Evolutionary conservation across 2,888 invertebrate genomes (phyloP).

Genomic region (Epirrita christyi): DNA sequence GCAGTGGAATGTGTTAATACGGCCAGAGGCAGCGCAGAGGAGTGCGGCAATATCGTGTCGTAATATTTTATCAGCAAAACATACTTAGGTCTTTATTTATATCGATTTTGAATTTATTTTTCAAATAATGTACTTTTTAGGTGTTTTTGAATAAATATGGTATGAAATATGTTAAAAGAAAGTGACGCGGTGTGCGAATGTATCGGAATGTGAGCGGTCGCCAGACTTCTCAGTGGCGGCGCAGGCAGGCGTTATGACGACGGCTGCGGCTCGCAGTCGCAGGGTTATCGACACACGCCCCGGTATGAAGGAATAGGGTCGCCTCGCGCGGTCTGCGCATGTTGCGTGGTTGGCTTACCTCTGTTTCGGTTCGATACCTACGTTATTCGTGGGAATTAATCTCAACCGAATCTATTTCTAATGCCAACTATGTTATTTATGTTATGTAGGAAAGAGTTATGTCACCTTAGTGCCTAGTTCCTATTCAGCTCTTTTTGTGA

Average conservation of each 20-base stretch:
- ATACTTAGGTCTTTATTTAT: slow-evolving; percentile 3
- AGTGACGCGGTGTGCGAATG: slow-evolving; percentile 63
- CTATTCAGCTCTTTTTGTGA: background rate
- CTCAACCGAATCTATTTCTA: slow-evolving; percentile 39
- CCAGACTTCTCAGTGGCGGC: slow-evolving; percentile 70
- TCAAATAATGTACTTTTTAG: slow-evolving; percentile 1
- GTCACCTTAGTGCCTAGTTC: slow-evolving; percentile 3
- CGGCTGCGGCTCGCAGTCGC: slow-evolving; percentile 43
- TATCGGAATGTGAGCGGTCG: slow-evolving; percentile 76
- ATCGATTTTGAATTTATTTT: slow-evolving; percentile 4
- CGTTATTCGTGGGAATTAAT: slow-evolving; percentile 47
- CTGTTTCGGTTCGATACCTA: slow-evolving; percentile 74
- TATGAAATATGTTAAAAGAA: slow-evolving; percentile 36
- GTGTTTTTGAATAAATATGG: slow-evolving; percentile 5
- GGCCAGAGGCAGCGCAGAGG: slow-evolving; percentile 70
- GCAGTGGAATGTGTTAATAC: slow-evolving; percentile 75
- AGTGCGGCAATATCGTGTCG: slow-evolving; percentile 46
- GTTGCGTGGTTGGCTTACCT: slow-evolving; percentile 56
- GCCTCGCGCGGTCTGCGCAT: slow-evolving; percentile 59
- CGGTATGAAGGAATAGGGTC: slow-evolving; percentile 64
- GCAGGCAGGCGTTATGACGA: slow-evolving; percentile 72
- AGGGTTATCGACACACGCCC: slow-evolving; percentile 80
- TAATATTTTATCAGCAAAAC: slow-evolving; percentile 20
- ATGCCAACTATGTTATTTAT: too few species aligned
- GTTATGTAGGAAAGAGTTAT: too few species aligned